Base-by-base conservation (phyloP, 30 jellyfish, hydroid and myxozoan genomes). In the Hydractinia symbiolongicarpus region DNA sequence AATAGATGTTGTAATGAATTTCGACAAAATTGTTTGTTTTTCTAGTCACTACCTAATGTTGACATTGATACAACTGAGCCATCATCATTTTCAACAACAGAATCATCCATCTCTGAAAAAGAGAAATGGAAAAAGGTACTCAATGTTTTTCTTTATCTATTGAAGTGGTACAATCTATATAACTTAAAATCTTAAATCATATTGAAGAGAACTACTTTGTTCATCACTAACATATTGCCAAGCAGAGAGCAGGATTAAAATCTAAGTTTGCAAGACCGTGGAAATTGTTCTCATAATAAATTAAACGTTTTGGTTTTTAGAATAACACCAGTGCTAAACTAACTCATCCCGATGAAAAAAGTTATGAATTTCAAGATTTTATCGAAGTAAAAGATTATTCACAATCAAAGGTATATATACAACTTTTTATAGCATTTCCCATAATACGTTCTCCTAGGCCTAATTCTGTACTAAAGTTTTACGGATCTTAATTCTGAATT, bases 311-410 rank as follows among this genome's bases (percentile, higher is more conserved):
- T 30, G 44, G 44, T 30, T 30, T 30, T 30, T 30, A 30, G 44
- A 30, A 30, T 30, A 30, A 30, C 44, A 30, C 44, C 44, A 30
- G 44, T 30, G 44, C 44, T 30, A 30, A 30, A 30, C 2, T 30
- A 30, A 30, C 44, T 30, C 44, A 30, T 30, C 44, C 44, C 44
- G 80, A 71, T 71, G 91, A 83, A 49, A 88, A 83, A 8, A 77
- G 82, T 74, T 73, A 81, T 17, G 84, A 87, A 19, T 91, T 91
- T 53, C 95, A 86, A 77, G 85, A 73, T 21, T 82, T 73, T 89
- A 79, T 86, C 19, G 86, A 86, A 44, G 85, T 73, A 0, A 84
- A 62, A 54, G 91, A 81, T 76, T 50, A 6, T 6, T 5, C 77
- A 7, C 3, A 17, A 76, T 19, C 53, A 52, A 55, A 76, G 54